Percentiles rank a stretch among this genome's conserved stretches.
These are phyloP conservation scores for Crotalus horridus DNA, from an alignment of 2,113 vertebrate species.

Conservation along the genomic window DNA sequence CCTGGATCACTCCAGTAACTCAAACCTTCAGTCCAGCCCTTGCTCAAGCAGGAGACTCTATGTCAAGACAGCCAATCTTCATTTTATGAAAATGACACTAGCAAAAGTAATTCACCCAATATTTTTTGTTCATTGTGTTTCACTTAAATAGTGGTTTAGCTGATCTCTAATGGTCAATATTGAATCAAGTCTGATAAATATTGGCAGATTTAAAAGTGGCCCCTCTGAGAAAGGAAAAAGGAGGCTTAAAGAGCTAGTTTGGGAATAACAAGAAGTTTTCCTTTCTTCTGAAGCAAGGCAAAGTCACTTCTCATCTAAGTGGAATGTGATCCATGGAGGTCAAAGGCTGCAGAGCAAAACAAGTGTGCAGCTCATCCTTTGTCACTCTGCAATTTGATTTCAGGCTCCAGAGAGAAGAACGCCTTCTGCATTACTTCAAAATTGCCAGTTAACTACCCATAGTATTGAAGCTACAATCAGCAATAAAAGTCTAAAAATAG, in stretches of 20 bases:
- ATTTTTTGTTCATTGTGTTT: background rate
- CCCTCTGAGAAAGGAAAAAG: too few relatives aligned
- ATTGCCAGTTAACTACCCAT: slow-evolving; percentile 57
- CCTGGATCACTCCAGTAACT: background rate
- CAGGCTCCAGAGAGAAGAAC: background rate
- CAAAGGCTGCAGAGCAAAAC: background rate
- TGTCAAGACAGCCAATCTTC: background rate
- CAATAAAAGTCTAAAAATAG: slow-evolving; percentile 56
- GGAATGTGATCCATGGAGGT: background rate
- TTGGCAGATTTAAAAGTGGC: background rate
- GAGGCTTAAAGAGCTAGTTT: background rate
- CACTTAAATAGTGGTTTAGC: background rate
- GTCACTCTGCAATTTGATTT: slow-evolving; percentile 14
- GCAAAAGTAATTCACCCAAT: background rate
- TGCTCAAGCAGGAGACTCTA: background rate
- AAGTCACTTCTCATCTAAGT: background rate
- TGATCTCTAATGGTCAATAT: background rate
- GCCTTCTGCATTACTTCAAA: slow-evolving; percentile 32
- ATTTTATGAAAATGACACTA: background rate
- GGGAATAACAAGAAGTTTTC: too few relatives aligned
- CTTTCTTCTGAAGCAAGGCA: background rate
- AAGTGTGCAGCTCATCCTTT: background rate
- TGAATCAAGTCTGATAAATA: background rate
- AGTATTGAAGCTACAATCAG: slow-evolving; percentile 53
- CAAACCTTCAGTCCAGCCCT: background rate